These are phyloP conservation scores for Heliconius erato DNA, from an alignment of 2,888 invertebrate species.

Conservation along the genomic window DNA sequence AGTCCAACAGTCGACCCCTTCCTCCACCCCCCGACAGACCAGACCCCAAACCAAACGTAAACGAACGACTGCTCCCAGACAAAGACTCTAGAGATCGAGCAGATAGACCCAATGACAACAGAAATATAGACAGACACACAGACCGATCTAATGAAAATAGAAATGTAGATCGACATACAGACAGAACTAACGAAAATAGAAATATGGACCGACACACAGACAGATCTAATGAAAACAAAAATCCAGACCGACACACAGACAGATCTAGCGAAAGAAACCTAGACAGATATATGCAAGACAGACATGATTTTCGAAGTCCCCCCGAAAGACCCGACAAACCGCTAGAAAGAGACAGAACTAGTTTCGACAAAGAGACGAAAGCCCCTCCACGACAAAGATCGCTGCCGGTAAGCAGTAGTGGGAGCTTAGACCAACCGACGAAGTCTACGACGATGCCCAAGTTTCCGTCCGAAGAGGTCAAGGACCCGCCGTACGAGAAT, in stretches of 20 bases:
- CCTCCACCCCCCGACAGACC: constrained; percentile 75
- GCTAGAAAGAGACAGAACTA: constrained; percentile 54
- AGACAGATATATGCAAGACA: constrained; percentile 50
- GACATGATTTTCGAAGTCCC: constrained; percentile 63
- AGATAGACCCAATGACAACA: constrained; percentile 47
- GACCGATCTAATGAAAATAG: constrained; percentile 48
- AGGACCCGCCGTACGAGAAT: constrained; percentile 80
- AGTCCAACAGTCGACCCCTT: constrained; percentile 77
- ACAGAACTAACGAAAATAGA: constrained; percentile 48
- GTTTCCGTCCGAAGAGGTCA: constrained; percentile 79
- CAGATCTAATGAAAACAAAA: constrained; percentile 54
- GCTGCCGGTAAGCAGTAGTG: constrained; percentile 72
- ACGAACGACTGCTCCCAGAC: constrained; percentile 43
- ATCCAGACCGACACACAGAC: constrained; percentile 46
- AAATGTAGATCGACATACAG: constrained; percentile 44
- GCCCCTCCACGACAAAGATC: constrained; percentile 79
- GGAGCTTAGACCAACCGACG: constrained; percentile 75
- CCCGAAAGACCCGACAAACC: constrained; percentile 71
- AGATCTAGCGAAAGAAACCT: neutral
- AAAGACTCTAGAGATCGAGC: constrained; percentile 31
- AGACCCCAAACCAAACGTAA: constrained; percentile 50
- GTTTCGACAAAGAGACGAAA: constrained; percentile 62
- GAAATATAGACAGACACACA: constrained; percentile 48
- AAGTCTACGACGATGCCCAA: constrained; percentile 87
- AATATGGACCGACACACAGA: constrained; percentile 49